These are phyloP conservation scores for Caerostris darwini DNA, from an alignment of 1,140 invertebrate genomes.

Conservation along the genomic window DNA sequence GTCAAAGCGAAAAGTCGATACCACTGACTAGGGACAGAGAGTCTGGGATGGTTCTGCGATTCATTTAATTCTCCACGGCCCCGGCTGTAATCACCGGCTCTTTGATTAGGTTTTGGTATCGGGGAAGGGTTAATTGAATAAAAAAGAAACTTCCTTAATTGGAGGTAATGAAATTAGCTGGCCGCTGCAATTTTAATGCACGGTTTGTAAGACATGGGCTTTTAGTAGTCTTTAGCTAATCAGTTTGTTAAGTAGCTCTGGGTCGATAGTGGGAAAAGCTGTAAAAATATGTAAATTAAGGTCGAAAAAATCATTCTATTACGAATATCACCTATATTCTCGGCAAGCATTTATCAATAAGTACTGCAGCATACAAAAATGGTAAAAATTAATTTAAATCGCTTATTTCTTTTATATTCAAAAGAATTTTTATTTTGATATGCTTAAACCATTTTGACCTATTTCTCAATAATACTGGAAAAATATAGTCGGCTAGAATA, in stretches of 20 bases:
- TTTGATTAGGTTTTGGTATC: not conserved
- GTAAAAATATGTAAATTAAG: no score
- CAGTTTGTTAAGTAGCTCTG: not conserved
- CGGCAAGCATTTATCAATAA: no score
- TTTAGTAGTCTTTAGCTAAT: not conserved
- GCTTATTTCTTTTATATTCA: no score
- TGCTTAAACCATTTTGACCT: no score
- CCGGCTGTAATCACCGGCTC: not conserved
- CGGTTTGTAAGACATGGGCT: not conserved
- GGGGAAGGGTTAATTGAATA: not conserved
- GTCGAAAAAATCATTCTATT: no score
- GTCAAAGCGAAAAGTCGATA: constrained; percentile 22
- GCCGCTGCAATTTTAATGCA: not conserved
- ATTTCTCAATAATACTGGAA: no score
- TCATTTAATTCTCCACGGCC: not conserved
- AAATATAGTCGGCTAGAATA: no score
- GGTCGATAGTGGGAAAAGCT: no score
- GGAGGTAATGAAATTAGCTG: constrained; percentile 1
- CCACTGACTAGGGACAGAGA: not conserved
- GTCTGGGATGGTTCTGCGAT: not conserved
- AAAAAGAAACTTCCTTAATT: not conserved
- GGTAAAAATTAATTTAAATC: no score
- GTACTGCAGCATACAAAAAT: no score
- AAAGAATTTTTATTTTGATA: no score
- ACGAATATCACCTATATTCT: no score